Evolutionary conservation across 2,113 vertebrate species (phyloP), one percentile per base, ranked within the genome.

Genomic region (Cichladusa arquata): DNA sequence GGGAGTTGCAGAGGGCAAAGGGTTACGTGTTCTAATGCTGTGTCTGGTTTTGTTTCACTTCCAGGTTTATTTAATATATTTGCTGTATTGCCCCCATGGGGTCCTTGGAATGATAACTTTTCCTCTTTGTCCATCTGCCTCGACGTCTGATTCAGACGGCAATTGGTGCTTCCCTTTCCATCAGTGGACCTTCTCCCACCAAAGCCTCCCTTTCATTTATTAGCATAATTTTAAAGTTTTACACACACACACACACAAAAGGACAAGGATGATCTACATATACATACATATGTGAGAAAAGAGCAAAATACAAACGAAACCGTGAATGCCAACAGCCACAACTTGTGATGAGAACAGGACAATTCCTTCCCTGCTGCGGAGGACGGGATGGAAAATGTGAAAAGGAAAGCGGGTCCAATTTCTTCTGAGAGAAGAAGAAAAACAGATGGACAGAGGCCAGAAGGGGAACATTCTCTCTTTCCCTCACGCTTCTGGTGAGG

Each of bases 71-170:
- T 98, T 98, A 98, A 98, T 56, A 92, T 97, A 96, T 98, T 98
- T 98, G 95, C 96, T 98, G 97, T 98, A 98, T 98, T 86, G 97
- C 98, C 98, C 98, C 98, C 96, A 98, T 98, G 98, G 98, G 98
- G 98, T 98, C 96, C 96, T 97, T 93, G 96, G 97, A 98, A 97
- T 97, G 97, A 97, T 93, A 96, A 97, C 96, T 97, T 94, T 96
- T 98, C 94, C 93, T 98, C 93, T 97, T 96, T 97, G 96, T 97
- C 97, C 89, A 77, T 98, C 98, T 96, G 98, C 97, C 97, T 98
- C 97, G 89, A 92, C 80, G 96, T 97, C 97, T 97, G 97, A 96
- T 97, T 97, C 97, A 97, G 98, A 97, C 96, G 61, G 97, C 97
- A 97, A 97, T 94, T 98, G 98, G 98, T 98, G 98, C 98, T 98